phyloP scores from a whole-genome alignment of 1,140 invertebrate genomes.

The Teleopsis dalmanni region DNA sequence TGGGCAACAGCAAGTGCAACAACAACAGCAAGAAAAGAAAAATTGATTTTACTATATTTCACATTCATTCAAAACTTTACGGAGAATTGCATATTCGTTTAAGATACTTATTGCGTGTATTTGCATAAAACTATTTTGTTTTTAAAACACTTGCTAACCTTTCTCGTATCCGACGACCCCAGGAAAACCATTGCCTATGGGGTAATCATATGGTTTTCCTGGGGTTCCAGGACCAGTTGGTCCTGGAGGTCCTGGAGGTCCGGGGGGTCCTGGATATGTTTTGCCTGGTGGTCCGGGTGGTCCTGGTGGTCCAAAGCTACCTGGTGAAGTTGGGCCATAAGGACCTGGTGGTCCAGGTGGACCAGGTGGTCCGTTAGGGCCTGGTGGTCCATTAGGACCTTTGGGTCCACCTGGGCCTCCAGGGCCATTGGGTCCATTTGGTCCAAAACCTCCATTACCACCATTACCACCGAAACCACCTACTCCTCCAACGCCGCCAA shows the following conservation, averaged over 20 bases:
- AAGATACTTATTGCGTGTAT: too few species aligned
- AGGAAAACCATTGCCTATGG: slow-evolving; percentile 37
- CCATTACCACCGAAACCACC: slow-evolving; percentile 11
- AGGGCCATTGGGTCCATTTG: slow-evolving; percentile 3
- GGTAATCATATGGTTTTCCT: slow-evolving; percentile 32
- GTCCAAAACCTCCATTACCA: slow-evolving; percentile 12
- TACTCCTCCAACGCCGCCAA: slow-evolving; percentile 13
- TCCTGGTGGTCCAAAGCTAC: too few species aligned
- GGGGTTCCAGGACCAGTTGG: slow-evolving; percentile 22
- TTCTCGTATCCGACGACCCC: slow-evolving; percentile 30
- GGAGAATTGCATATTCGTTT: too few species aligned
- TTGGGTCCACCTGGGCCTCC: slow-evolving; percentile 11
- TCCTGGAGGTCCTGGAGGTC: slow-evolving; percentile 27
- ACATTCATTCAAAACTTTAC: too few species aligned
- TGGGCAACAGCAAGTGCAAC: too few species aligned
- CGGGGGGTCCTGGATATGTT: slow-evolving; percentile 23
- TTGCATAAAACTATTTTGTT: too few species aligned
- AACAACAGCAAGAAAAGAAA: too few species aligned
- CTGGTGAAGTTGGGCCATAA: too few species aligned
- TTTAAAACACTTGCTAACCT: slow-evolving; percentile 42
- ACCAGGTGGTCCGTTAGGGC: slow-evolving; percentile 14
- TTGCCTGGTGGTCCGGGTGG: slow-evolving; percentile 9
- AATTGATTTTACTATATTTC: too few species aligned
- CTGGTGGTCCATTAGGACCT: slow-evolving; percentile 23
- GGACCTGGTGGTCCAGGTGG: slow-evolving; percentile 14